Conservation (phyloP, 2,888 invertebrate genomes). For the Ommatoiulus sabulosus region DNA sequence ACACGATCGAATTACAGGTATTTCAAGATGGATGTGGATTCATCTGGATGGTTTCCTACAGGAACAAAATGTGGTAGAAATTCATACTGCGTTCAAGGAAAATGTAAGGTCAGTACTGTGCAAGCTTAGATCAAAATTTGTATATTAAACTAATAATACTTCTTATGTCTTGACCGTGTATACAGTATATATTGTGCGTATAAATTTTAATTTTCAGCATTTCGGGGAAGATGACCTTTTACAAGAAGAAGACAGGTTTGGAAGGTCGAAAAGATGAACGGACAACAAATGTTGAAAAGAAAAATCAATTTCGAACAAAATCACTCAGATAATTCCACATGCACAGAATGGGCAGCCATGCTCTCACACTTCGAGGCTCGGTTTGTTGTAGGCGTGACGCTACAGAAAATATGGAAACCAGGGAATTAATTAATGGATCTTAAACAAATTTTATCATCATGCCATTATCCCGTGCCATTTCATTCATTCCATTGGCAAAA, state of each 20-base stretch:
- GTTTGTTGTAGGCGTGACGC: no score
- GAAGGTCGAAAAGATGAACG: neutral
- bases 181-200: neutral
- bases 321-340: no score
- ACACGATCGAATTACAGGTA: neutral
- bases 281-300: neutral
- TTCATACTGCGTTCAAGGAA: neutral
- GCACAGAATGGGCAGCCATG: no score
- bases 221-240: neutral
- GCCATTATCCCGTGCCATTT: no score
- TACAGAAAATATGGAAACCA: no score
- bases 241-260: neutral
- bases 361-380: no score
- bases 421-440: no score
- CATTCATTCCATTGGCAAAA: no score
- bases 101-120: neutral
- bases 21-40: slow-evolving; percentile 1
- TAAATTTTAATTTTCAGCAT: neutral
- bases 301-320: no score
- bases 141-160: no score
- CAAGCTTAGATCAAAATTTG: neutral
- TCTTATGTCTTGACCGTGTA: no score
- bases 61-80: neutral
- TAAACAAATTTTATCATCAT: no score
- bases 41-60: slow-evolving; percentile 8